Evolutionary conservation across 2,113 vertebrate species (phyloP).

Genomic region (Passer domesticus): DNA sequence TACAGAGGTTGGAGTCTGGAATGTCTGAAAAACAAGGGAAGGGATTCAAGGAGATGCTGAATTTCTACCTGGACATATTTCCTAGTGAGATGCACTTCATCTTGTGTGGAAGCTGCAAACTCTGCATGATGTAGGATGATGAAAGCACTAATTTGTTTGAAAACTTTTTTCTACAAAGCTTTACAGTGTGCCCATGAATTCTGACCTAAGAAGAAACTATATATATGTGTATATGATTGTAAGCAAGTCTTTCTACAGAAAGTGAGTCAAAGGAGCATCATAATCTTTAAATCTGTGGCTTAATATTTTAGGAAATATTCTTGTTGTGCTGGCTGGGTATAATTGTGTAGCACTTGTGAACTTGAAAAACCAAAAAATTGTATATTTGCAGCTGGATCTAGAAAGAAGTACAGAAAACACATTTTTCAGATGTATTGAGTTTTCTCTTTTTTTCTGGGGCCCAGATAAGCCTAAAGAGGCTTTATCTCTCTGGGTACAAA

Average conservation of each 20-base stretch:
- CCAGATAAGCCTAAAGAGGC: not conserved
- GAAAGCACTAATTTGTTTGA: slow-evolving; percentile 10
- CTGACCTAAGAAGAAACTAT: not conserved
- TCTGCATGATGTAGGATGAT: not conserved
- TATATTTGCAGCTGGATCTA: slow-evolving; percentile 1
- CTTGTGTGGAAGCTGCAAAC: not conserved
- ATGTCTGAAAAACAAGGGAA: not conserved
- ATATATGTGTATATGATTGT: accelerated
- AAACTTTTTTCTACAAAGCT: not conserved
- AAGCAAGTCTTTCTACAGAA: not conserved
- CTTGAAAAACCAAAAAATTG: not conserved
- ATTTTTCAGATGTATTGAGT: not conserved
- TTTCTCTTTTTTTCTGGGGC: not conserved
- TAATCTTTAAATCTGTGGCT: not conserved
- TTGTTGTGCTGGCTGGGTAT: not conserved
- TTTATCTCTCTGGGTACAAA: not conserved
- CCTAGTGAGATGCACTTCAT: not conserved
- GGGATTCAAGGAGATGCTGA: not conserved
- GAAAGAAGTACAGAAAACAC: not conserved
- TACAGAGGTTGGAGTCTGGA: not conserved
- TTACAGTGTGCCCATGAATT: not conserved
- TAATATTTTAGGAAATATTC: not conserved
- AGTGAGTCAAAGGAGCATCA: not conserved
- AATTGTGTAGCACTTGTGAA: not conserved
- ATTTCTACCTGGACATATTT: not conserved